Evolutionary conservation across 2,797 vertebrate genomes (phyloP), one percentile per base, ranked within the genome.

Genomic region (Urocyon cinereoargenteus): DNA sequence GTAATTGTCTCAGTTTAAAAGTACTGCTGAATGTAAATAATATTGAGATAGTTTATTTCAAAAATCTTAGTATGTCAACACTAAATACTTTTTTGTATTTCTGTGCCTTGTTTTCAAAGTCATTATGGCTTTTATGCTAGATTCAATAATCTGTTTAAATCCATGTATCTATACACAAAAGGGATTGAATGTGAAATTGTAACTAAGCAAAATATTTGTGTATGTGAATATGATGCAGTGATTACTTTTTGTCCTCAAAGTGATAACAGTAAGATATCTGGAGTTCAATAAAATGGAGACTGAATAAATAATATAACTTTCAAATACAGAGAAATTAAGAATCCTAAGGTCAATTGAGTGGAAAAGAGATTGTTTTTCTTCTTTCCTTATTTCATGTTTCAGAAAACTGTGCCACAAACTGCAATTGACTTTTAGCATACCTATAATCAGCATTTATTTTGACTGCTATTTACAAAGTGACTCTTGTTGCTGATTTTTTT

Each of bases 241-340:
- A 75, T 62, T 91, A 94, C 36, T 79, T 93, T 91, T 90, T 93
- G 53, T 92, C n/a, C 36, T 95, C 49, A 75, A 81, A 81, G 51
- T 92, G 83, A 93, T 93, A 94, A 84, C 19, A 84, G 40, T 92
- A 75, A 86, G 83, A 79, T 93, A 86, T 57, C 51, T 75, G 49
- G 36, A 95, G 18, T 68, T 93, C 64, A 91, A 21, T 88, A 87
- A 97, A 94, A 93, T 95, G 36, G 79, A 94, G 40, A 91, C 15
- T 92, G 34, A 66, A 51, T 89, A 97, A 95, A 94, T 96, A 92
- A 96, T 97, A 59, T 79, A 79, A 91, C 68, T 96, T 97, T 94
- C 31, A 53, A 92, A 85, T 86, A 88, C 34, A 94, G 57, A 94
- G 93, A 97, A 89, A 62, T 84, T 72, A 83, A 94, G 53, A 79